Evolutionary conservation across 2,113 vertebrate species (phyloP).

Genomic region (Aptenodytes patagonicus): DNA sequence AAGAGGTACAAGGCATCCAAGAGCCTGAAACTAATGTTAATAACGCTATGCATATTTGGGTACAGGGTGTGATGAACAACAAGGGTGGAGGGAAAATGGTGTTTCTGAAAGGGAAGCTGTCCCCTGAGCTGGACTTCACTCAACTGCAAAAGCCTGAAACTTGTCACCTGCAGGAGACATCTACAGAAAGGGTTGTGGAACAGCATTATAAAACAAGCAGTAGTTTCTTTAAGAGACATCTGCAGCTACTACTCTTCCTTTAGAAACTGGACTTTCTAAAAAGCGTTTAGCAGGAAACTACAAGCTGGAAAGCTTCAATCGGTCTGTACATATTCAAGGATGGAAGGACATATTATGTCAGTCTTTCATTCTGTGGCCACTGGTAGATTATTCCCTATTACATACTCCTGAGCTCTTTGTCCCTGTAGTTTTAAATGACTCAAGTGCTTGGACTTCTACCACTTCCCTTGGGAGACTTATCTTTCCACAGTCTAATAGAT

Average conservation of each 20-base stretch:
- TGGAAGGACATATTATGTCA: neutral
- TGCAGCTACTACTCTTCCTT: neutral
- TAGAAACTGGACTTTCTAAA: neutral
- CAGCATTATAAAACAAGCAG: neutral
- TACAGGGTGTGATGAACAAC: neutral
- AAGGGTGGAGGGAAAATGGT: neutral
- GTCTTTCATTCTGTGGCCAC: neutral
- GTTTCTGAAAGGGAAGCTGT: neutral
- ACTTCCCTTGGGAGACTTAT: neutral
- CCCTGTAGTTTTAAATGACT: slow-evolving; percentile 8
- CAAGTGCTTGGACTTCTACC: neutral
- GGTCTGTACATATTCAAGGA: neutral
- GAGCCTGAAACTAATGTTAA: neutral
- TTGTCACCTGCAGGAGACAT: neutral
- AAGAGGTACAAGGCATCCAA: neutral
- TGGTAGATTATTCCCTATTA: neutral
- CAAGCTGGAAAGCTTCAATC: neutral
- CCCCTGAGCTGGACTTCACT: neutral
- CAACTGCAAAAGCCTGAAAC: neutral
- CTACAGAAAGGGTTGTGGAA: neutral
- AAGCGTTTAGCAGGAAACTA: neutral
- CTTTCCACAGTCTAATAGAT: slow-evolving; percentile 44
- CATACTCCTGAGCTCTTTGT: neutral
- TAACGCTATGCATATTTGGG: neutral
- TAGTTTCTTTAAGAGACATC: neutral